Conservation (phyloP, 2,888 invertebrate genomes). For the Flabesymbios commensalis region DNA sequence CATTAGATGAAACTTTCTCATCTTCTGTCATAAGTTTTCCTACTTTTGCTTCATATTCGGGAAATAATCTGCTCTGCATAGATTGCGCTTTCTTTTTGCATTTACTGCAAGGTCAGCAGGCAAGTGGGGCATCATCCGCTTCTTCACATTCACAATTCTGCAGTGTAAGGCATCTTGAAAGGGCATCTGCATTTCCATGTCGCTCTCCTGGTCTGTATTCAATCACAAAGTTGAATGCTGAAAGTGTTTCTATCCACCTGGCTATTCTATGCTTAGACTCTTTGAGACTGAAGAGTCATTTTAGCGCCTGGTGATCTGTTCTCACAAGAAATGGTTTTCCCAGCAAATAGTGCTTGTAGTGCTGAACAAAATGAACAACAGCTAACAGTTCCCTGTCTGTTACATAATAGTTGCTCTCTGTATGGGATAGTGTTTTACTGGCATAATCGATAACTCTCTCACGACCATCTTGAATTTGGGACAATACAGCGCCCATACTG, state of each 20-base stretch:
- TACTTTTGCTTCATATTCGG: background rate
- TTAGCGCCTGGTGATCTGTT: conserved; percentile 37
- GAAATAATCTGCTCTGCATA: background rate
- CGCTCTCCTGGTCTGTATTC: background rate
- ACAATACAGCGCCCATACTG: conserved; percentile 18
- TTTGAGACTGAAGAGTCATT: conserved; percentile 24
- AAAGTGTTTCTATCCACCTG: conserved; percentile 9
- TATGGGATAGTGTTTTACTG: conserved; percentile 10
- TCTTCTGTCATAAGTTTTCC: too few relatives aligned
- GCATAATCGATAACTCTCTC: conserved; percentile 24
- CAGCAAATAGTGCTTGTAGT: conserved; percentile 37
- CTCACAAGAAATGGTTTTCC: conserved; percentile 31
- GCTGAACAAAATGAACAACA: conserved; percentile 27
- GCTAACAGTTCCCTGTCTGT: conserved; percentile 24
- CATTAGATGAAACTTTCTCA: too few relatives aligned
- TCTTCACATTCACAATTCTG: background rate
- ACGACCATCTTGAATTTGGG: conserved; percentile 18
- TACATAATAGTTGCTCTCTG: conserved; percentile 22
- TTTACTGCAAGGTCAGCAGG: background rate
- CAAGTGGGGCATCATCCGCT: background rate
- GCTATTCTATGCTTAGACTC: conserved; percentile 23
- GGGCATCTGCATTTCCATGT: conserved; percentile 1
- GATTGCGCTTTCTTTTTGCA: background rate
- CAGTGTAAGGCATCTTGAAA: background rate
- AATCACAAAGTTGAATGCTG: conserved; percentile 5